Conservation (phyloP, 2,888 invertebrate genomes). For the Pristionchus mayeri region DNA sequence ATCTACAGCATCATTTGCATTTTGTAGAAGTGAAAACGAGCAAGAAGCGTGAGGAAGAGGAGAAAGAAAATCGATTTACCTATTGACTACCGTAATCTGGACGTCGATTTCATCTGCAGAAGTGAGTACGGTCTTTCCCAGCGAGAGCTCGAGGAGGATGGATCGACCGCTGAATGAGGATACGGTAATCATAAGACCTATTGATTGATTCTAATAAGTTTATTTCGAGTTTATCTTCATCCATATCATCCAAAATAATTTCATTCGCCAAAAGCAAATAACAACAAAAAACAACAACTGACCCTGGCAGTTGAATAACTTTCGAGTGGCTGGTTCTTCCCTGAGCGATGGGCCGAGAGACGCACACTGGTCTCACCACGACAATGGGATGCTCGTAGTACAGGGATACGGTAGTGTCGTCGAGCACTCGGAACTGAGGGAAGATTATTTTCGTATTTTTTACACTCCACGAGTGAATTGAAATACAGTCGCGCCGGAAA, state of each 20-base stretch:
- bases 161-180: neutral
- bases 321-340: slow-evolving; percentile 8
- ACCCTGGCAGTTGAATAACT: neutral
- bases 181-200: no score
- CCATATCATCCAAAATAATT: neutral
- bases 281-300: no score
- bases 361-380: slow-evolving; percentile 33
- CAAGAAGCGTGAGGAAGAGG: no score
- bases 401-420: neutral
- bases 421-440: slow-evolving; percentile 8
- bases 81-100: slow-evolving; percentile 20
- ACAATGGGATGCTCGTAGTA: slow-evolving; percentile 16
- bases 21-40: no score
- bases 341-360: slow-evolving; percentile 6
- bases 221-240: neutral
- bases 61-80: neutral
- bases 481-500: no score
- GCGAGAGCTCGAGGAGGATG: slow-evolving; percentile 18
- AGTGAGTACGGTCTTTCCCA: slow-evolving; percentile 25
- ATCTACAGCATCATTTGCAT: no score
- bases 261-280: neutral
- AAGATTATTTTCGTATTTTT: no score
- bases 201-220: no score
- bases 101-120: slow-evolving; percentile 30
- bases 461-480: no score